A percentile compares a stretch with the other conserved stretches of the same genome.
phyloP scores from a whole-genome alignment of 2,113 vertebrate genomes.

The Ptyas mucosa region DNA sequence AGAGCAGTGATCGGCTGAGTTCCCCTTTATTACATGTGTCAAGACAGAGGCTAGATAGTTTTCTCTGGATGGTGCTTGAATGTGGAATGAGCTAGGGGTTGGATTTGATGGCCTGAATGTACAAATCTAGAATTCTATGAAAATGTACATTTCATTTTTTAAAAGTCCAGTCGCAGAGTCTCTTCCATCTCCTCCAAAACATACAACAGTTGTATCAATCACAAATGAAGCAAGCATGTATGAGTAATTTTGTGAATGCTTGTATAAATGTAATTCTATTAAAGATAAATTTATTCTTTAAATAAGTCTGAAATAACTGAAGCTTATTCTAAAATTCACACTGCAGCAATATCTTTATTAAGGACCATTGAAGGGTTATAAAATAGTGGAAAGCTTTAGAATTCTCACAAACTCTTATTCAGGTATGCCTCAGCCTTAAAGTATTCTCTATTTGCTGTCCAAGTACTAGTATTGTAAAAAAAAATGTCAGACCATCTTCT shows the following conservation, averaged over 20 bases:
- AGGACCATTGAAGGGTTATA: not conserved
- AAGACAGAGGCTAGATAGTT: not conserved
- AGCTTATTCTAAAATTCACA: not conserved
- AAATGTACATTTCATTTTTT: not conserved
- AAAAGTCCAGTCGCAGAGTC: not conserved
- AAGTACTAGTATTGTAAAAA: not conserved
- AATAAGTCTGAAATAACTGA: not conserved
- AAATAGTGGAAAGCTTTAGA: not conserved
- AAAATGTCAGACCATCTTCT: constrained; percentile 19
- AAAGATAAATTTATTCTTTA: not conserved
- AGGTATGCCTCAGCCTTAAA: constrained; percentile 40
- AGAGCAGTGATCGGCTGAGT: not conserved
- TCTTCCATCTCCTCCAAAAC: not conserved
- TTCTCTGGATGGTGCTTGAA: not conserved
- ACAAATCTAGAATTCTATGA: not conserved
- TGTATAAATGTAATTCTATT: not conserved
- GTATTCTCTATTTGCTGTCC: not conserved
- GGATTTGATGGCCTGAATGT: not conserved
- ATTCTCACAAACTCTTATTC: not conserved
- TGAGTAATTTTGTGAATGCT: not conserved
- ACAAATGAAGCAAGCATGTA: not conserved
- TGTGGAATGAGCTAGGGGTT: not conserved
- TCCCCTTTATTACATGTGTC: not conserved
- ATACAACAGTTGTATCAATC: not conserved
- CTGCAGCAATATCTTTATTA: not conserved